Conservation (phyloP, 2,797 vertebrate species). For the Agapornis canus region DNA sequence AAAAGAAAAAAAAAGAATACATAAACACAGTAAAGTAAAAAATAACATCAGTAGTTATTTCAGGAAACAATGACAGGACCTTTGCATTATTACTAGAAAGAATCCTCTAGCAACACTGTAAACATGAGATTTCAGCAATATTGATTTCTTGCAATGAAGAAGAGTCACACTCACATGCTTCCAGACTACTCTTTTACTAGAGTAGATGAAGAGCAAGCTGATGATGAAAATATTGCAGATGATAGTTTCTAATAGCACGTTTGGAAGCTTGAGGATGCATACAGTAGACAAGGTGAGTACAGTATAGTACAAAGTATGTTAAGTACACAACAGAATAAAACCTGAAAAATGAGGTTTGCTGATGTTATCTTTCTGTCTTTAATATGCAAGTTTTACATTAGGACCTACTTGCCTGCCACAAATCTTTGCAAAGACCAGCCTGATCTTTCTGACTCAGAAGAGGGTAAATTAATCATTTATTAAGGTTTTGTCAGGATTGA, state of each 20-base stretch:
- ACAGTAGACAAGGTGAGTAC: background rate
- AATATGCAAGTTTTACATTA: background rate
- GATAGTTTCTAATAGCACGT: background rate
- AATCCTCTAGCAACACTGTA: background rate
- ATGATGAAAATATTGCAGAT: background rate
- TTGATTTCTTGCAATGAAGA: background rate
- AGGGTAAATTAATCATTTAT: background rate
- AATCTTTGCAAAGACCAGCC: background rate
- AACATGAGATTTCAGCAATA: background rate
- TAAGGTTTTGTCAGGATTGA: background rate
- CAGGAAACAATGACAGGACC: background rate
- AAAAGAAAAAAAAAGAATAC: background rate
- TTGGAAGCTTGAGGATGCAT: background rate
- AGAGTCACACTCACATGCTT: background rate
- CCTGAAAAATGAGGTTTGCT: background rate
- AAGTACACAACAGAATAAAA: background rate
- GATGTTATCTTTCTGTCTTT: background rate
- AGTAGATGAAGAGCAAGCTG: background rate
- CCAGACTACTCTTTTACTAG: background rate
- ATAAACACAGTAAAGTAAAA: background rate
- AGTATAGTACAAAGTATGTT: background rate
- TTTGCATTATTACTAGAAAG: background rate
- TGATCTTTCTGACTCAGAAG: background rate
- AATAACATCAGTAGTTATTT: background rate
- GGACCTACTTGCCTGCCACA: background rate